These are phyloP conservation scores for Diloba caeruleocephala DNA, from an alignment of 2,888 invertebrate species.

Conservation along the genomic window DNA sequence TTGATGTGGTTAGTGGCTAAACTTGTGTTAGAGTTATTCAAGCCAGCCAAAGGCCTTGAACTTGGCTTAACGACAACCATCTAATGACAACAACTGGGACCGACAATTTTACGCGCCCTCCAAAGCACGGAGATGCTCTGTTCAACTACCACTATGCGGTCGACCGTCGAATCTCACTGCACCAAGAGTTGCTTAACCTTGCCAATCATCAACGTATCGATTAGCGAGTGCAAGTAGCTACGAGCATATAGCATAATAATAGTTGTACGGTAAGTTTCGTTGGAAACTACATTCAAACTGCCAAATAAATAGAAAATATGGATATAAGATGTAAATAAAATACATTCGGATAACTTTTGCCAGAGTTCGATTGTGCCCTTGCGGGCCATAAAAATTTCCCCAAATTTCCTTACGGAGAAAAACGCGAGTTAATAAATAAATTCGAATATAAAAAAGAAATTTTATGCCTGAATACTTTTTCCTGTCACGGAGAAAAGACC, in stretches of 20 bases:
- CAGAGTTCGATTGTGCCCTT: constrained; percentile 14
- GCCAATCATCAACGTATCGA: too few relatives aligned
- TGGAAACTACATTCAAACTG: constrained; percentile 2
- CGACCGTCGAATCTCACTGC: too few relatives aligned
- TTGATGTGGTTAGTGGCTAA: too few relatives aligned
- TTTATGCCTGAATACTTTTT: constrained; percentile 11
- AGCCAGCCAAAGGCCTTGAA: too few relatives aligned
- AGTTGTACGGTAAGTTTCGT: background rate
- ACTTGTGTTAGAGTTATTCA: too few relatives aligned
- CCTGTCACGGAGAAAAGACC: background rate
- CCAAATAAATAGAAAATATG: background rate
- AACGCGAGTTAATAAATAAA: constrained; percentile 5
- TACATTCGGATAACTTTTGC: constrained; percentile 2
- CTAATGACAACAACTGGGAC: too few relatives aligned
- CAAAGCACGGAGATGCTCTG: too few relatives aligned
- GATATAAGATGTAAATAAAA: background rate
- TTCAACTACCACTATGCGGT: too few relatives aligned
- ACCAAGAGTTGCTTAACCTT: too few relatives aligned
- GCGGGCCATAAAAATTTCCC: constrained; percentile 1
- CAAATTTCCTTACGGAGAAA: constrained; percentile 1
- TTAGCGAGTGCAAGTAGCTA: too few relatives aligned
- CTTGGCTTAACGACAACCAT: too few relatives aligned
- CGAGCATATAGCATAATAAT: constrained; percentile 14
- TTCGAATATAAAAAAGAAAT: background rate
- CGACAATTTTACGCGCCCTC: too few relatives aligned